phyloP scores from a whole-genome alignment of 2,797 vertebrate species.

The Ceryle rudis region DNA sequence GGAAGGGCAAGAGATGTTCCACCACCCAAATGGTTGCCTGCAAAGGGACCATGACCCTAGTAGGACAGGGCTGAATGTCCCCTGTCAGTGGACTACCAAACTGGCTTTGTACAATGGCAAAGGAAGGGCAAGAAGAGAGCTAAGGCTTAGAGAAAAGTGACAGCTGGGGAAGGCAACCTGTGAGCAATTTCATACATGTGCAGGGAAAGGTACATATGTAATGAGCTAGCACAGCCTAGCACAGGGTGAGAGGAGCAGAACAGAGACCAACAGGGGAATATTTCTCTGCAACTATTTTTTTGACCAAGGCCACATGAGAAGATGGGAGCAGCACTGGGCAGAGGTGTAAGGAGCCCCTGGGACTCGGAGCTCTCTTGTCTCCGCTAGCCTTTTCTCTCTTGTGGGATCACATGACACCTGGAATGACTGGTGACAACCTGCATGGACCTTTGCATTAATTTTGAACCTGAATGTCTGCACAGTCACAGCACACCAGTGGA shows the following conservation, averaged over 20 bases:
- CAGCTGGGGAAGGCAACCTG: too few species aligned
- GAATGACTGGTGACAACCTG: neutral
- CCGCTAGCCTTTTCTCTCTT: neutral
- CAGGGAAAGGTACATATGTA: too few species aligned
- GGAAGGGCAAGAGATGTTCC: neutral
- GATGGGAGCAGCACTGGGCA: rapidly evolving
- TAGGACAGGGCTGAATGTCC: neutral
- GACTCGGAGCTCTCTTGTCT: neutral
- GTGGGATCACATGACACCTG: neutral
- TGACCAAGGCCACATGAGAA: neutral
- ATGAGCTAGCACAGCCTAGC: neutral
- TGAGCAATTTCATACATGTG: too few species aligned
- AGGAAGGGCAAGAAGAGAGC: neutral
- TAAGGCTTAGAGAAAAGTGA: neutral
- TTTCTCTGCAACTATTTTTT: neutral
- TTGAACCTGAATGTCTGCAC: neutral
- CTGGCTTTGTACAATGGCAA: neutral
- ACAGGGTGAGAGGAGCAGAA: neutral
- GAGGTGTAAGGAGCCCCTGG: neutral
- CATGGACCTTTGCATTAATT: neutral
- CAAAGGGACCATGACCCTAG: neutral
- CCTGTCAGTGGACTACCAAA: neutral
- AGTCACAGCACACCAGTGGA: neutral
- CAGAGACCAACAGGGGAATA: neutral
- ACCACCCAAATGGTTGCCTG: neutral